Base-by-base conservation (phyloP, 2,113 vertebrate genomes). In the Chauna torquata region DNA sequence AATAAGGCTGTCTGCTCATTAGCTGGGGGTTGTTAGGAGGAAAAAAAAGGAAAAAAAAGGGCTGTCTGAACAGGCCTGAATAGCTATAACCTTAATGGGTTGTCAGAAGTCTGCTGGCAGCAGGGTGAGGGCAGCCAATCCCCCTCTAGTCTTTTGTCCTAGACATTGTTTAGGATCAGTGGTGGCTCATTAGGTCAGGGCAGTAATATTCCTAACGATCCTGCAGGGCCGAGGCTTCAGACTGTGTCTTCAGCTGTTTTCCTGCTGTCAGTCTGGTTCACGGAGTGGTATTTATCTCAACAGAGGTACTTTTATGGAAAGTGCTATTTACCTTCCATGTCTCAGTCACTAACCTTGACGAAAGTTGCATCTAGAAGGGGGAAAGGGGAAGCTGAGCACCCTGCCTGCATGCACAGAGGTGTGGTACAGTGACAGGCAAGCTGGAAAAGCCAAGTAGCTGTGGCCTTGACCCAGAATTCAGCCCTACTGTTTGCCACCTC, bases 121-220 rank as follows among this genome's bases (percentile, higher is more conserved):
- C 85, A 79, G 88, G 38, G 74, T 76, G 80, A 96, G 94, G 96
- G 96, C 94, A 97, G 90, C 93, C 96, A 97, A 93, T 96, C 93
- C 88, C 87, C 82, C 96, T 95, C 90, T 30, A 94, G 72, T 82
- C 95, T 92, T 97, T 97, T 96, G 96, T 97, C 77, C 88, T 45
- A 86, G 88, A 95, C 87, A 94, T 97, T 96, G 93, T 96, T 97
- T 96, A 90, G 90, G 93, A 97, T 93, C 96, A 91, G 95, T 96
- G 87, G 96, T 97, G 96, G 97, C 95, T 97, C 96, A 97, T 97
- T 97, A 97, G 97, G 95, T 96, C 78, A 44, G 97, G 94, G 95
- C 91, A 92, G 96, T 93, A 97, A 97, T 97, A 97, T 94, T 97
- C 94, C 55, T 95, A 96, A 95, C 49, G 10, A 92, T 96, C 91